Evolutionary conservation across 1,140 invertebrate species (phyloP).

Genomic region (Chrysomallon squamiferum): DNA sequence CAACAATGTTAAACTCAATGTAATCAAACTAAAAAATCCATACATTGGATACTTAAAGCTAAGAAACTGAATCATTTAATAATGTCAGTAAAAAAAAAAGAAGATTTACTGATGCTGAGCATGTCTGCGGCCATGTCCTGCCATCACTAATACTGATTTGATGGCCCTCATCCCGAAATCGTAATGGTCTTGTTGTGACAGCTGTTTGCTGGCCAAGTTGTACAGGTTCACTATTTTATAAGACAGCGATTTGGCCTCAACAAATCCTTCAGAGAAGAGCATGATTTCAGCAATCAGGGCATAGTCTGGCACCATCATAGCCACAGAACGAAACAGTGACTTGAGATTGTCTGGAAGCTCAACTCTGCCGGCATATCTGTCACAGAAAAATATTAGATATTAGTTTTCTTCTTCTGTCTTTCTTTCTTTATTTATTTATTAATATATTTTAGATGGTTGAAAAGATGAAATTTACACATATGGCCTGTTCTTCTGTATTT

Average conservation of each 20-base stretch:
- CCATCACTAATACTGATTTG: slow-evolving; percentile 63
- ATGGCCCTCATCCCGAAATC: slow-evolving; percentile 90
- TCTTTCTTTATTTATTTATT: too few relatives aligned
- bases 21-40: too few relatives aligned
- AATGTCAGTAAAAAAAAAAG: too few relatives aligned
- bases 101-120: slow-evolving; percentile 46
- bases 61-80: too few relatives aligned
- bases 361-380: slow-evolving; percentile 71
- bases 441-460: too few relatives aligned
- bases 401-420: too few relatives aligned
- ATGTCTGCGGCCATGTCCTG: slow-evolving; percentile 56
- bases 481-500: too few relatives aligned
- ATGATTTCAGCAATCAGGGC: slow-evolving; percentile 89
- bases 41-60: too few relatives aligned
- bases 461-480: too few relatives aligned
- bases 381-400: neutral
- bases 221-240: slow-evolving; percentile 91
- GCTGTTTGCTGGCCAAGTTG: slow-evolving; percentile 86
- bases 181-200: slow-evolving; percentile 92
- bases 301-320: slow-evolving; percentile 94
- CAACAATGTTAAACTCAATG: too few relatives aligned
- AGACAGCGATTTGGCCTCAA: slow-evolving; percentile 80
- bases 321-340: slow-evolving; percentile 82
- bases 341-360: slow-evolving; percentile 63
- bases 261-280: slow-evolving; percentile 89